Evolutionary conservation across 1,140 invertebrate species (phyloP), one percentile per base, ranked within the genome.

Genomic region (Nasonia giraulti): DNA sequence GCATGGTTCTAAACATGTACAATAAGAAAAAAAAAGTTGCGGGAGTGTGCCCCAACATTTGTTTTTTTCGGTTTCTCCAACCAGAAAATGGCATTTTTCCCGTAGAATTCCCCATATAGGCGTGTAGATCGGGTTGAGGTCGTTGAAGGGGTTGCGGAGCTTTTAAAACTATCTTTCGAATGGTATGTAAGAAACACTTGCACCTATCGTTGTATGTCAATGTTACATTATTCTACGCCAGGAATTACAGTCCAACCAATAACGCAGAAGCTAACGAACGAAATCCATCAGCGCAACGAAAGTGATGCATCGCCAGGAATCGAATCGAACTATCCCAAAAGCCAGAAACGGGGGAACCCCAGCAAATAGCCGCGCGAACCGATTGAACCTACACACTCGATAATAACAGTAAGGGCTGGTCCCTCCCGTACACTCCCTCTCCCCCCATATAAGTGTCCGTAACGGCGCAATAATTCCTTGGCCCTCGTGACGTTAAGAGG

Each of bases 401-500:
- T 91, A 92, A 82, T 91, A 91, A 92, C 91, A 92, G 91, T 44
- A 44, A 44, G 90, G 90, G 88, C 89, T 88, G 88, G 90, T 91
- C 55, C 55, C 20, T 62, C 55, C 17, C 89, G 89, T 88, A 90
- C 89, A 90, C 90, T 55, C 44, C 47, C 33, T 37, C n/a, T 2
- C 31, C 68, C n/a, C 11, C 31, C 68, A 55, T 50, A 37, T 92
- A 91, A 92, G 92, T 92, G 92, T 92, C 91, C 91, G 88, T 89
- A 92, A 92, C 92, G 91, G 91, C 85, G 90, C 89, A 91, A 92
- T 92, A 92, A 92, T 92, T 92, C 90, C 90, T 90, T 17, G 90
- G 88, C 90, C 91, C 89, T 90, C 91, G 89, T 91, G 91, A 92
- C 92, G 89, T 90, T 91, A 92, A 92, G 91, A 92, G 92, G 89